Evolutionary conservation across 30 jellyfish, hydroid and myxozoan species (phyloP).

Genomic region (Rhopilema esculentum): DNA sequence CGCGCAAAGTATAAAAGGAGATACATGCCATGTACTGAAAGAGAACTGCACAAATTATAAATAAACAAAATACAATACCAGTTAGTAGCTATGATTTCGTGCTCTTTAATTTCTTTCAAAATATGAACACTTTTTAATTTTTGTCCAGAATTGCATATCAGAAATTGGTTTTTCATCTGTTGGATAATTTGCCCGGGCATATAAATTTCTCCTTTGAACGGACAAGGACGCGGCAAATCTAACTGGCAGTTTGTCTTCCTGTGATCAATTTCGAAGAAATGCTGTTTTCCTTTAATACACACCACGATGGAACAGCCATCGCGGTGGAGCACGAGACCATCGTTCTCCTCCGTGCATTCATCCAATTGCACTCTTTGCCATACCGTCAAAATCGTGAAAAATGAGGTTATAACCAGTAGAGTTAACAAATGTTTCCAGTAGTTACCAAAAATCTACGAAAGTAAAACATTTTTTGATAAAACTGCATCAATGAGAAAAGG

Average conservation of each 20-base stretch:
- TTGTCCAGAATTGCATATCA: slow-evolving; percentile 58
- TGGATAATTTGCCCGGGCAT: slow-evolving; percentile 69
- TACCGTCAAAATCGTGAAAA: slow-evolving; percentile 47
- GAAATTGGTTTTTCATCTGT: slow-evolving; percentile 52
- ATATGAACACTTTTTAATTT: slow-evolving; percentile 37
- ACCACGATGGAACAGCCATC: slow-evolving; percentile 47
- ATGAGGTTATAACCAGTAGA: slow-evolving; percentile 23
- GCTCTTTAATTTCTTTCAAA: slow-evolving; percentile 6
- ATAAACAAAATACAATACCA: background rate
- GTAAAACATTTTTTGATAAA: background rate
- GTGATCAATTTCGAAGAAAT: slow-evolving; percentile 36
- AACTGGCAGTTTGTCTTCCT: slow-evolving; percentile 39
- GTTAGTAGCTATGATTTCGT: background rate
- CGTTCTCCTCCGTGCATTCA: slow-evolving; percentile 74
- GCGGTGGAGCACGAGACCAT: slow-evolving; percentile 64
- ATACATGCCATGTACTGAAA: background rate
- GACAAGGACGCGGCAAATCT: slow-evolving; percentile 68
- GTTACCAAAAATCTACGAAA: slow-evolving; percentile 40
- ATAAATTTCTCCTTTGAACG: slow-evolving; percentile 46
- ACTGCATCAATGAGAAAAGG: background rate
- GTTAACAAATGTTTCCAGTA: slow-evolving; percentile 64
- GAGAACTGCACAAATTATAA: background rate
- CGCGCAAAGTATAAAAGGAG: background rate
- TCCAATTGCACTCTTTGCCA: slow-evolving; percentile 63
- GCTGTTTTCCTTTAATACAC: slow-evolving; percentile 51